Evolutionary conservation across 2,797 vertebrate species (phyloP), one percentile per base, ranked within the genome.

Genomic region (Sphenopsis melanotis): DNA sequence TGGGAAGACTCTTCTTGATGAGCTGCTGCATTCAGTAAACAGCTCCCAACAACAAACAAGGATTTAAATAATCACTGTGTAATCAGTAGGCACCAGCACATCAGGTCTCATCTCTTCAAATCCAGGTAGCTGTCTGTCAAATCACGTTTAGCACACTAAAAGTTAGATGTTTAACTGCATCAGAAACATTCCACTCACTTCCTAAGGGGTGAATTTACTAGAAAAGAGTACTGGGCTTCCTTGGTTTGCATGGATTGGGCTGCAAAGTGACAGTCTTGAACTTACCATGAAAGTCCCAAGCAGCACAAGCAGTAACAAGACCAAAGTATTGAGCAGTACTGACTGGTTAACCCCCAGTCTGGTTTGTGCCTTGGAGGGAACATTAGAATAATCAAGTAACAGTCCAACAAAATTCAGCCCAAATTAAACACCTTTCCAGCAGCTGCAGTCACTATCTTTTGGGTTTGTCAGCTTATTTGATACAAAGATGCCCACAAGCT

Each of bases 61-160:
- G 95, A 97, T 97, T 97, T 96, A 97, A 98, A 97, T 97, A 97
- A 97, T 98, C 93, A 94, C 92, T 97, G 95, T 96, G 83, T 96
- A 97, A 97, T 97, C 97, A 98, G 96, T 96, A 97, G 94, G 91
- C 78, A 89, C 87, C 87, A 92, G 95, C 47, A 78, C 83, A 80
- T 94, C 2, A 14, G 72, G 74, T 94, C 84, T 94, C 94, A 95
- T 77, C 60, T 89, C 87, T 93, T 89, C 94, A 95, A 96, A 91
- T 78, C 66, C 92, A 90, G 87, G 92, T 94, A 97, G 70, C 95
- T 95, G 96, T 87, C 88, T 95, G 83, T 95, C 65, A 89, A 92
- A 88, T 70, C 92, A 80, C 2, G 0, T 68, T 76, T 79, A 92
- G 39, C 49, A 59, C 22, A 39, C 60, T 63, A 71, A 34, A 89